A percentile compares a stretch with the other conserved stretches of the same genome.
phyloP scores from a whole-genome alignment of 2,113 vertebrate species.

The Toxotes jaculatrix region DNA sequence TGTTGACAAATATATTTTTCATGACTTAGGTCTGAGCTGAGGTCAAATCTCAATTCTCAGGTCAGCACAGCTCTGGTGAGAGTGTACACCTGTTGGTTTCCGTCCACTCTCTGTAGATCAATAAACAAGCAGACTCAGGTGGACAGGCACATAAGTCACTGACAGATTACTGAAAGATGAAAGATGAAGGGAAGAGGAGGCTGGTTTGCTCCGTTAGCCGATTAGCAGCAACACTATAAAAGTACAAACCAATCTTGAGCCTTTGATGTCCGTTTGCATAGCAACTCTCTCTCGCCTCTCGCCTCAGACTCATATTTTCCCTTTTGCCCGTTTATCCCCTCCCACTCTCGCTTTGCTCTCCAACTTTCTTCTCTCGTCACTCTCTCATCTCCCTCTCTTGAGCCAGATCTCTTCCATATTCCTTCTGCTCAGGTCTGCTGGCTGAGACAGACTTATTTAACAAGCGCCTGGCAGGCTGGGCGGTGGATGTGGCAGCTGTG shows the following conservation, averaged over 20 bases:
- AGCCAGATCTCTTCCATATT: conserved; percentile 67
- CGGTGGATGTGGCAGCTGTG: conserved; percentile 76
- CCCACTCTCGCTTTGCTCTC: conserved; percentile 63
- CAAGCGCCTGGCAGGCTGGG: conserved; percentile 73
- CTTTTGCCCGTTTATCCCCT: conserved; percentile 56
- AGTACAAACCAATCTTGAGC: conserved; percentile 48
- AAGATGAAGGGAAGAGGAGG: conserved; percentile 33
- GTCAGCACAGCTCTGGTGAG: not conserved
- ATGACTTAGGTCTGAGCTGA: no score
- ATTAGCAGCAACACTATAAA: conserved; percentile 59
- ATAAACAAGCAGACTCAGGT: conserved; percentile 29
- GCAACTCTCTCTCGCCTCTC: conserved; percentile 51
- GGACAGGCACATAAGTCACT: conserved; percentile 34
- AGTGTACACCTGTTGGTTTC: not conserved
- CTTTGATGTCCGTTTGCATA: conserved; percentile 72
- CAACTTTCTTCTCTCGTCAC: conserved; percentile 60
- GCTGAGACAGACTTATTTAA: conserved; percentile 76
- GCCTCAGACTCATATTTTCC: conserved; percentile 49
- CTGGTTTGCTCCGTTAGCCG: conserved; percentile 24
- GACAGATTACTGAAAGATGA: conserved; percentile 47
- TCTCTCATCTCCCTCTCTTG: conserved; percentile 60
- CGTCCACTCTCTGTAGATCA: conserved; percentile 13
- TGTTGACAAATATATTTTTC: no score
- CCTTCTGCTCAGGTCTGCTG: conserved; percentile 56
- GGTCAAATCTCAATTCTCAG: not conserved